Evolutionary conservation across 2,888 invertebrate species (phyloP).

Genomic region (Polymixis flavicincta): DNA sequence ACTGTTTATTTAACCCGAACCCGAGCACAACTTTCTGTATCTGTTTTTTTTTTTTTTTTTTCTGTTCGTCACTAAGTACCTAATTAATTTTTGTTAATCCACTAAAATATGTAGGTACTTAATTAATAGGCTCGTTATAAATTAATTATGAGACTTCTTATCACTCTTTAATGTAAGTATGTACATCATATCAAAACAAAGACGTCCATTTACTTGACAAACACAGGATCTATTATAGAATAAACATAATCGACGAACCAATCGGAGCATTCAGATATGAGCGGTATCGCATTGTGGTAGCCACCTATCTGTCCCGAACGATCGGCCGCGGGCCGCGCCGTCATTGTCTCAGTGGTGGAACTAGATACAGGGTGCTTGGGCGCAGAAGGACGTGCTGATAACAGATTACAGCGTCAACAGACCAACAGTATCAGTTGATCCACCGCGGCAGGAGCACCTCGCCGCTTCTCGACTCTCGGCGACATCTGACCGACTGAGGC

Average conservation of each 20-base stretch:
- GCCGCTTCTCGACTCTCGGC: slow-evolving; percentile 63
- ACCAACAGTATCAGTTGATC: slow-evolving; percentile 83
- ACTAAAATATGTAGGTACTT: slow-evolving; percentile 37
- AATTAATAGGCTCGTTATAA: slow-evolving; percentile 61
- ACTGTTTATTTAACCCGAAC: slow-evolving; percentile 2
- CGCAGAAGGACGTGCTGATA: slow-evolving; percentile 82
- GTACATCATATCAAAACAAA: slow-evolving; percentile 76
- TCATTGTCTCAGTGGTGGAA: slow-evolving; percentile 79
- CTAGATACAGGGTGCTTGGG: slow-evolving; percentile 76
- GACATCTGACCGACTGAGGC: slow-evolving; percentile 64
- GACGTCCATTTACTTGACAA: slow-evolving; percentile 78
- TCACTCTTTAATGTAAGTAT: slow-evolving; percentile 42
- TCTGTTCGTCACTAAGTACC: slow-evolving; percentile 9
- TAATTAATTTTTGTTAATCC: too few species aligned
- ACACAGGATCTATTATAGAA: slow-evolving; percentile 73
- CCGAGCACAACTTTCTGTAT: neutral
- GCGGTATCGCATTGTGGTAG: slow-evolving; percentile 68
- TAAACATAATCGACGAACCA: slow-evolving; percentile 83
- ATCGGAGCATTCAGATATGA: slow-evolving; percentile 84
- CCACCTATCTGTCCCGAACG: slow-evolving; percentile 77
- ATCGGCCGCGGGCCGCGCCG: slow-evolving; percentile 71
- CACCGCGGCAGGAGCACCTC: slow-evolving; percentile 80
- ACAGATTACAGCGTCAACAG: slow-evolving; percentile 83
- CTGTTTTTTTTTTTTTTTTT: neutral
- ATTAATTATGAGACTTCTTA: slow-evolving; percentile 64